These are phyloP conservation scores for Hetaerina titia DNA, from an alignment of 2,888 invertebrate genomes.

Conservation along the genomic window DNA sequence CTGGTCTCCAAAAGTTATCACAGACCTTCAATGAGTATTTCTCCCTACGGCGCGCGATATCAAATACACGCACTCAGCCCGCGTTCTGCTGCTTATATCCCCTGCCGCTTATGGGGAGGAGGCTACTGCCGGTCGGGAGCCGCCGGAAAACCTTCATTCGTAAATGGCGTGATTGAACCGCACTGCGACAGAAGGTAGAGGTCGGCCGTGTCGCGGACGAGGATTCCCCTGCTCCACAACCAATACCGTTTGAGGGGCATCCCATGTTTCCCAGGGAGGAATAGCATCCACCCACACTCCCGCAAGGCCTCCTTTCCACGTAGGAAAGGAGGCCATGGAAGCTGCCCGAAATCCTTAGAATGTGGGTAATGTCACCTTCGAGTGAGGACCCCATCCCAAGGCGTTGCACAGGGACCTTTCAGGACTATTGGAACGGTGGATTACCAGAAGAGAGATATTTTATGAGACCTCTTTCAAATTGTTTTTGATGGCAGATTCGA, in stretches of 20 bases:
- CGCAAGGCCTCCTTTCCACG: not conserved
- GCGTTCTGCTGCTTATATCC: not conserved
- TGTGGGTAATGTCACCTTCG: not conserved
- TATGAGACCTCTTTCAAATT: too few species aligned
- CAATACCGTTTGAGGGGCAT: not conserved
- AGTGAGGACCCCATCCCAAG: not conserved
- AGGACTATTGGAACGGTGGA: not conserved
- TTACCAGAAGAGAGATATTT: not conserved
- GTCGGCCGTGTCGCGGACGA: not conserved
- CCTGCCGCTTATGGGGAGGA: not conserved
- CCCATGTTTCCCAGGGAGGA: not conserved
- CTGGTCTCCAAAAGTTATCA: too few species aligned
- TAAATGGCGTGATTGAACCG: not conserved
- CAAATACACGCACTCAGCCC: not conserved
- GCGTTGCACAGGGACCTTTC: not conserved
- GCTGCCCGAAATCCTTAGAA: too few species aligned
- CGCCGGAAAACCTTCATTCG: not conserved
- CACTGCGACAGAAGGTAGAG: not conserved
- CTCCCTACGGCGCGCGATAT: not conserved
- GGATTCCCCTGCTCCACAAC: not conserved
- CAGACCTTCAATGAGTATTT: not conserved
- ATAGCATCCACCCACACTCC: not conserved
- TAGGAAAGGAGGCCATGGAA: too few species aligned
- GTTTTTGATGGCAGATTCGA: too few species aligned
- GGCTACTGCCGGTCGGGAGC: not conserved